Evolutionary conservation across 2,888 invertebrate species (phyloP).

Genomic region (Drosophila leonis): DNA sequence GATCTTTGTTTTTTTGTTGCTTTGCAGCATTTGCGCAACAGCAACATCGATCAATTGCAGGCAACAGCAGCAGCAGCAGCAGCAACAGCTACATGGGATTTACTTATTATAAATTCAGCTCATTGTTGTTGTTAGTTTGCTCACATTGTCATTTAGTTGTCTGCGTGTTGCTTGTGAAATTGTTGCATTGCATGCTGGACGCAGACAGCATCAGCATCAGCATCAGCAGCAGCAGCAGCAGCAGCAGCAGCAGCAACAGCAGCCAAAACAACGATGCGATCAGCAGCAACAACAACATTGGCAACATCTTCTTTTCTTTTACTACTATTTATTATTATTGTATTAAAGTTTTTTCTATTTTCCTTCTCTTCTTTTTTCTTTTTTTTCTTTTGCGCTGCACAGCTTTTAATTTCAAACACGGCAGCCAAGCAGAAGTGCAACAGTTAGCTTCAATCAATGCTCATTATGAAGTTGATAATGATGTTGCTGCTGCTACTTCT

Average conservation of each 20-base stretch:
- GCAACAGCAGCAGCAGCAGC: constrained; percentile 33
- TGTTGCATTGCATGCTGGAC: constrained; percentile 74
- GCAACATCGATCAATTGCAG: constrained; percentile 62
- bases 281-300: constrained; percentile 40
- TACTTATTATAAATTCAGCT: constrained; percentile 71
- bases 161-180: constrained; percentile 80
- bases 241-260: constrained; percentile 37
- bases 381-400: constrained; percentile 29
- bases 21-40: constrained; percentile 61
- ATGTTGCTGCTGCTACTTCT: constrained; percentile 19
- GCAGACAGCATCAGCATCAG: constrained; percentile 48
- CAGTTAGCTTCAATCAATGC: constrained; percentile 75
- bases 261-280: constrained; percentile 55
- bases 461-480: constrained; percentile 46
- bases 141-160: constrained; percentile 80
- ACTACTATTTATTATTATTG: constrained; percentile 71
- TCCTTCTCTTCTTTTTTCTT: constrained; percentile 4
- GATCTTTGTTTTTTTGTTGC: constrained; percentile 39
- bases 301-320: constrained; percentile 79
- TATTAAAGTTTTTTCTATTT: constrained; percentile 48
- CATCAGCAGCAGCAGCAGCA: constrained; percentile 41
- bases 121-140: constrained; percentile 59
- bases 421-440: constrained; percentile 59
- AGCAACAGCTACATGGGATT: constrained; percentile 37
- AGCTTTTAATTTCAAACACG: constrained; percentile 55